phyloP scores from a whole-genome alignment of 2,888 invertebrate species.

The Gymnocheta viridis region DNA sequence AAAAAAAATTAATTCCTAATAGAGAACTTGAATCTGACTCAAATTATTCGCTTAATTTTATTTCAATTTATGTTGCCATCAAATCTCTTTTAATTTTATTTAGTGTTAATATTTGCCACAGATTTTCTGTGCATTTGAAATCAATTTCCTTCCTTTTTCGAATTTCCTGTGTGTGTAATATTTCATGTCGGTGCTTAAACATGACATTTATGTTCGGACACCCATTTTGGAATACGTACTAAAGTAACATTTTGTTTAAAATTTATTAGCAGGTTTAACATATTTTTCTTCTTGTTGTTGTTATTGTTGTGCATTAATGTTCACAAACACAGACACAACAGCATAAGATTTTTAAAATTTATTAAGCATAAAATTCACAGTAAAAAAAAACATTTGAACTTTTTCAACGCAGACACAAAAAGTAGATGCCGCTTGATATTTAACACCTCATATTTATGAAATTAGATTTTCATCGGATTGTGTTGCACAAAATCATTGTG shows the following conservation, averaged over 20 bases:
- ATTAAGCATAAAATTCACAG: slow-evolving; percentile 38
- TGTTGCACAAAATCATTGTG: slow-evolving; percentile 12
- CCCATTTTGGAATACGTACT: slow-evolving; percentile 11
- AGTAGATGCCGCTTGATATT: slow-evolving; percentile 11
- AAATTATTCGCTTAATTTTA: background rate
- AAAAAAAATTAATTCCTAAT: too few relatives aligned
- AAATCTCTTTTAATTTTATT: slow-evolving; percentile 29
- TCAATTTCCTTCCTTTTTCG: slow-evolving; percentile 13
- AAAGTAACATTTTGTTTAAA: slow-evolving; percentile 20
- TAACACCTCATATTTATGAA: slow-evolving; percentile 45
- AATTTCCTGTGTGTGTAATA: slow-evolving; percentile 45
- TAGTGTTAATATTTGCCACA: slow-evolving; percentile 7
- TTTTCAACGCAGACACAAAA: background rate
- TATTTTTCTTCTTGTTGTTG: slow-evolving; percentile 12
- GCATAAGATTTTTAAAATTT: slow-evolving; percentile 53
- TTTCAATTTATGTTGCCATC: background rate
- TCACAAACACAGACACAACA: background rate
- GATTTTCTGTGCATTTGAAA: background rate
- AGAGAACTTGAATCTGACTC: background rate
- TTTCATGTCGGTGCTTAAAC: slow-evolving; percentile 53
- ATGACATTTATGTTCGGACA: slow-evolving; percentile 61
- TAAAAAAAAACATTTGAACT: slow-evolving; percentile 42
- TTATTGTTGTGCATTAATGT: background rate
- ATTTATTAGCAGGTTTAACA: slow-evolving; percentile 38
- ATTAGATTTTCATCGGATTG: slow-evolving; percentile 11